Percentiles rank a stretch among this genome's conserved stretches.
phyloP scores from a whole-genome alignment of 2,888 invertebrate species.

The Asteroscopus sphinx region DNA sequence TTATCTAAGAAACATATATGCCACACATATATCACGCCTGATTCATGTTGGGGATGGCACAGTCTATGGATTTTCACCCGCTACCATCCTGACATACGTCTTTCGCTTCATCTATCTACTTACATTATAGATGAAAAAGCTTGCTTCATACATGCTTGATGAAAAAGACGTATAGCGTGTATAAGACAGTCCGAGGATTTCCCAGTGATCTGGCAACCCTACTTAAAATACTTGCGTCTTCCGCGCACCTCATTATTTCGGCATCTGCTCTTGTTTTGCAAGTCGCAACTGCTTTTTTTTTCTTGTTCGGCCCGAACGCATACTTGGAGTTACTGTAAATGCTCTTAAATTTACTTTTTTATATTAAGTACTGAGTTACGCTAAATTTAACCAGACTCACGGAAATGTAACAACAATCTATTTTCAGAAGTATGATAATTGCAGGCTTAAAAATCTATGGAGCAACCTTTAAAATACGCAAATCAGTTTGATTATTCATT shows the following conservation, averaged over 20 bases:
- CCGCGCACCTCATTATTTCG: slow-evolving; percentile 81
- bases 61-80: too few relatives aligned
- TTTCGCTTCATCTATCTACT: too few relatives aligned
- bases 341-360: slow-evolving; percentile 47
- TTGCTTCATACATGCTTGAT: too few relatives aligned
- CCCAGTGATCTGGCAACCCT: slow-evolving; percentile 22
- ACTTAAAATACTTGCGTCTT: slow-evolving; percentile 65
- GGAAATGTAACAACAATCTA: slow-evolving; percentile 6
- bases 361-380: slow-evolving; percentile 28
- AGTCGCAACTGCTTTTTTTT: slow-evolving; percentile 57
- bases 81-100: too few relatives aligned
- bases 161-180: too few relatives aligned
- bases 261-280: slow-evolving; percentile 82
- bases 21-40: too few relatives aligned
- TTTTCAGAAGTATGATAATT: not conserved
- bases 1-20: too few relatives aligned
- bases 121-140: too few relatives aligned
- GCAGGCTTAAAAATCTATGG: too few relatives aligned
- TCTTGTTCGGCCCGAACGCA: slow-evolving; percentile 51
- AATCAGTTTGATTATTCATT: too few relatives aligned
- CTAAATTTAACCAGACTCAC: slow-evolving; percentile 9
- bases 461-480: too few relatives aligned
- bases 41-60: too few relatives aligned
- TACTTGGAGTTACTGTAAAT: slow-evolving; percentile 50
- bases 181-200: slow-evolving; percentile 1